Evolutionary conservation across 1,140 invertebrate species (phyloP), one percentile per base, ranked within the genome.

Genomic region (Saccostrea glomerata): DNA sequence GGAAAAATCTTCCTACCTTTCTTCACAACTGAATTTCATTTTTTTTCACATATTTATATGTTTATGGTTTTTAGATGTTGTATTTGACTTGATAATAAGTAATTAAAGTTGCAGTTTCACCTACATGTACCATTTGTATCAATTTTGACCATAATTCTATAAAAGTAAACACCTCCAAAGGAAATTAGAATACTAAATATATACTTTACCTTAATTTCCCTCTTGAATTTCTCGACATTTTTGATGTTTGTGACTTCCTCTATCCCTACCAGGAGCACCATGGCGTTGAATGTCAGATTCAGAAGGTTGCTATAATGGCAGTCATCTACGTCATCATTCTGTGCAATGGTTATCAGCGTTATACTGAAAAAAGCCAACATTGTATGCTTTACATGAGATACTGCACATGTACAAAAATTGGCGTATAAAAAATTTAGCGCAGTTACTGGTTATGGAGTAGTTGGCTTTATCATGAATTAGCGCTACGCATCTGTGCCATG

Each of bases 211-310:
- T 97, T 96, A 85, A 98, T 95, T 90, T 98, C 97, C 94, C 96
- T 96, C 93, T 98, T 98, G 30, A 98, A 95, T 92, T 97, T 96
- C 92, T 98, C 97, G 70, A 97, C 95, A 94, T 97, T 98, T 92
- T 97, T 96, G 60, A 97, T 96, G 89, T 95, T 96, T 90, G 96
- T 96, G 30, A 98, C 94, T 91, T 97, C 97, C 88, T 98, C 97
- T 9, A 97, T 96, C 17, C 98, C 97, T 91, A 97, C 96, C 87
- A 97, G 96, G 63, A 98, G 95, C 13, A 98, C 96, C 96, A 98
- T 97, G 2, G 96, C 95, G 92, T 97, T 96, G 93, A 97, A 97
- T 63, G 97, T 96, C 63, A 96, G 96, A 63, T 97, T 96, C n/a
- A 98, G 92, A 55, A 98, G 95, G 23, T 93, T 91, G 20, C 87